A percentile compares a stretch with the other conserved stretches of the same genome.
Evolutionary conservation across 37 sponge, comb jelly and placozoan species (phyloP).

Genomic region (Petrosia ficiformis): DNA sequence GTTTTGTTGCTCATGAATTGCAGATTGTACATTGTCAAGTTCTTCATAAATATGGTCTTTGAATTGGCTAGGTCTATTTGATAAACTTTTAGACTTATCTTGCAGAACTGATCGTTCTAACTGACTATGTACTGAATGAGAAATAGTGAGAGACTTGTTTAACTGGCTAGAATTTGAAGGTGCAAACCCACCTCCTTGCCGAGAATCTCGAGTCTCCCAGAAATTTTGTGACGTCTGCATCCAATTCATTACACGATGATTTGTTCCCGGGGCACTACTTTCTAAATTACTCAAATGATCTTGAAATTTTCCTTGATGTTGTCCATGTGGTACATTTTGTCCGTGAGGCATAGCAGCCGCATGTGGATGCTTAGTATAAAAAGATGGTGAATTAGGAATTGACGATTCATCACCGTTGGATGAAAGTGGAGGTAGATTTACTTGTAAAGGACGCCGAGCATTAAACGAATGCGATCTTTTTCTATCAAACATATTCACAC

Average conservation of each 20-base stretch:
- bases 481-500: neutral
- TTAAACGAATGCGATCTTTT: neutral
- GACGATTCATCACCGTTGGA: neutral
- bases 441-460: neutral
- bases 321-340: neutral
- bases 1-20: neutral
- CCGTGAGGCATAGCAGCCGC: neutral
- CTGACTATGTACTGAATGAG: neutral
- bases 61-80: neutral
- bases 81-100: too few species aligned
- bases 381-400: constrained; percentile 4
- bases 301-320: neutral
- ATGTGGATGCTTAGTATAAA: neutral
- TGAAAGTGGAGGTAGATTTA: constrained; percentile 5
- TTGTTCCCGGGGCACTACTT: neutral
- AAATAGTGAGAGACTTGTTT: neutral
- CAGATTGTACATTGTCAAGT: neutral
- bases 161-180: neutral
- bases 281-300: neutral
- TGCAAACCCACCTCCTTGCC: neutral
- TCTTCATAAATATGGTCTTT: constrained; percentile 8
- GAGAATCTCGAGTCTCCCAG: neutral
- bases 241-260: neutral
- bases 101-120: neutral
- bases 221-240: neutral